These are phyloP conservation scores for Sisyra nigra DNA, from an alignment of 2,888 invertebrate genomes.

Conservation along the genomic window DNA sequence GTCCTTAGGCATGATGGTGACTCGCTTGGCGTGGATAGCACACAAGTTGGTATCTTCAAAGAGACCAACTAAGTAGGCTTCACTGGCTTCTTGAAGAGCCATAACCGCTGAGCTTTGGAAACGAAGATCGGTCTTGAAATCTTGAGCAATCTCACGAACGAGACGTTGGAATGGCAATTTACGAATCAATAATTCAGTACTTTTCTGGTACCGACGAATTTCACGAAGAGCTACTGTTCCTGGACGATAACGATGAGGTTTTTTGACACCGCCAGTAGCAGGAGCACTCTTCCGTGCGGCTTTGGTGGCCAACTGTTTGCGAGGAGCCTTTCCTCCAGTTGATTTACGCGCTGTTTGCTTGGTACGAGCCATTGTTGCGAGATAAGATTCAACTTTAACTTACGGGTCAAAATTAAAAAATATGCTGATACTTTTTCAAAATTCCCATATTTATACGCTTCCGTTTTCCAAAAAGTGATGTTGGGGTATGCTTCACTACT, in stretches of 20 bases:
- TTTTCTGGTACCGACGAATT: conserved; percentile 93
- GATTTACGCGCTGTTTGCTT: conserved; percentile 97
- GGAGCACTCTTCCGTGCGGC: conserved; percentile 91
- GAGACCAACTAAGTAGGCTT: conserved; percentile 83
- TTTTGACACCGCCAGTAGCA: conserved; percentile 90
- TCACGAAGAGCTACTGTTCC: conserved; percentile 95
- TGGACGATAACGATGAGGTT: conserved; percentile 92
- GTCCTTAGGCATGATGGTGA: conserved; percentile 97
- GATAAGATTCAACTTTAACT: background rate
- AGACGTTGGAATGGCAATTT: conserved; percentile 92
- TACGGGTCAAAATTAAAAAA: background rate
- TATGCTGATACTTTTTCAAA: background rate
- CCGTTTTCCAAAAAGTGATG: no score
- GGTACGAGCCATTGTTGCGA: conserved; percentile 72
- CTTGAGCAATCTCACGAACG: conserved; percentile 93
- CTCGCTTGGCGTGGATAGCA: conserved; percentile 93
- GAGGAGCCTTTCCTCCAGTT: conserved; percentile 92
- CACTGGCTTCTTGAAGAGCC: conserved; percentile 79
- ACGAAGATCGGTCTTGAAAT: conserved; percentile 91
- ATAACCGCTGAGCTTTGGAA: conserved; percentile 93
- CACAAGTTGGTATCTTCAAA: conserved; percentile 98
- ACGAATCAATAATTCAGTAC: conserved; percentile 87
- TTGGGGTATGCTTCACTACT: background rate
- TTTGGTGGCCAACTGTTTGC: conserved; percentile 88
- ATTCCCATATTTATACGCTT: background rate